Base-by-base conservation (phyloP, 2,888 invertebrate genomes). In the Oxyteleia sp. region DNA sequence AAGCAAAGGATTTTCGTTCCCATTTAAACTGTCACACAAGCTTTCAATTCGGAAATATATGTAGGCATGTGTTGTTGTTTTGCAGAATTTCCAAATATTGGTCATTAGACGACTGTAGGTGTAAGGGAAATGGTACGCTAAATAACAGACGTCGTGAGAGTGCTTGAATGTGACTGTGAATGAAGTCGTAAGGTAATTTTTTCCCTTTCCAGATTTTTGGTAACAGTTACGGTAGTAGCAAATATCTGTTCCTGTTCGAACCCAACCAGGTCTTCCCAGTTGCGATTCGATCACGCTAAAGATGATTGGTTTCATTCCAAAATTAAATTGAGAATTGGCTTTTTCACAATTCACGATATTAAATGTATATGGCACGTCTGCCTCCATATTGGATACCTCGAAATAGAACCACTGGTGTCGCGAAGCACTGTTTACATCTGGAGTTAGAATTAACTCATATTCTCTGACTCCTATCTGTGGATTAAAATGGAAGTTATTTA, bases 391-490 rank as follows among this genome's bases (percentile, higher is more conserved):
- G 43, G 95, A 95, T n/a, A 98, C 96, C 94, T 97, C 96, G 91
- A 98, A 98, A 94, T 98, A 98, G 93, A 98, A 98, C 98, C 98
- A 98, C 90, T 98, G 97, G 91, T 96, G 96, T 84, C 97, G 96
- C 78, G 95, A 95, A 18, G 94, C 95, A 1, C 97, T 96, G 93
- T 97, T 97, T 49, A 97, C 96, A 91, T 98, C 98, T 0, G 98
- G 96, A 93, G 96, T 96, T 82, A 98, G 93, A 80, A 97, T 95
- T 82, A 98, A 94, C 91, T 98, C 97, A 92, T 98, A 98, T 90
- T 98, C 97, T 90, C 95, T 94, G 51, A 95, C 94, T 85, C 96
- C 95, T 89, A 96, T 95, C 97, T 97, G 93, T 64, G 94, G 92
- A 87, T 41, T 29, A 26, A 20, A 71, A 68, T 78, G 11, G 11